phyloP scores from a whole-genome alignment of 2,113 vertebrate genomes.

The Ranitomeya imitator region DNA sequence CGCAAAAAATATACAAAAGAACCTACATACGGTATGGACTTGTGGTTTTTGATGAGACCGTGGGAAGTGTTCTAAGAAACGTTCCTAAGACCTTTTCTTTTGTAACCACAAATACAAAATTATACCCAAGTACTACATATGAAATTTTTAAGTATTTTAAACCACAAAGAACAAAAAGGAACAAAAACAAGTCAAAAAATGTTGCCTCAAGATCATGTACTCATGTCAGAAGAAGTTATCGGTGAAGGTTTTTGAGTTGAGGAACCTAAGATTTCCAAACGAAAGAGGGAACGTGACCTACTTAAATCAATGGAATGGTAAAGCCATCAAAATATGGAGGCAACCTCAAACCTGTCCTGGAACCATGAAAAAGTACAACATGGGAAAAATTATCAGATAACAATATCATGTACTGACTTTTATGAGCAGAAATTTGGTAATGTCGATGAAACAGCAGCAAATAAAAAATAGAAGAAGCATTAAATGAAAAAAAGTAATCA shows the following conservation, averaged over 20 bases:
- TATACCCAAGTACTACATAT: neutral
- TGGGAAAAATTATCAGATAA: too few relatives aligned
- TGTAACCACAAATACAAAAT: neutral
- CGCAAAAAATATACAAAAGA: neutral
- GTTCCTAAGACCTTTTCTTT: neutral
- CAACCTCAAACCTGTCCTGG: too few relatives aligned
- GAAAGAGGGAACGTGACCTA: too few relatives aligned
- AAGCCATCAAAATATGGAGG: too few relatives aligned
- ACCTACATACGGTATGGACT: neutral
- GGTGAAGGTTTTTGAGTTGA: neutral
- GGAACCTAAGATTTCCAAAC: neutral
- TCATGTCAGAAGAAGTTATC: neutral
- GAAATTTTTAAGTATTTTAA: neutral
- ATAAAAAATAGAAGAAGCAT: neutral
- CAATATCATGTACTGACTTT: too few relatives aligned
- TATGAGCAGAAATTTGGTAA: too few relatives aligned
- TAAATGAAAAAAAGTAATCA: neutral
- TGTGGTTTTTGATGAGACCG: neutral
- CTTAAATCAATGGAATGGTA: too few relatives aligned
- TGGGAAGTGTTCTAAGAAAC: neutral
- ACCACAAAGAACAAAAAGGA: neutral
- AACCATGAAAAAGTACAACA: too few relatives aligned
- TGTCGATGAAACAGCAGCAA: neutral
- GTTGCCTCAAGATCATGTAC: neutral
- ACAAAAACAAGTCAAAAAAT: neutral